A percentile compares a stretch with the other conserved stretches of the same genome.
Conservation (phyloP, 2,888 invertebrate genomes). For the Sarcophaga subvicina region DNA sequence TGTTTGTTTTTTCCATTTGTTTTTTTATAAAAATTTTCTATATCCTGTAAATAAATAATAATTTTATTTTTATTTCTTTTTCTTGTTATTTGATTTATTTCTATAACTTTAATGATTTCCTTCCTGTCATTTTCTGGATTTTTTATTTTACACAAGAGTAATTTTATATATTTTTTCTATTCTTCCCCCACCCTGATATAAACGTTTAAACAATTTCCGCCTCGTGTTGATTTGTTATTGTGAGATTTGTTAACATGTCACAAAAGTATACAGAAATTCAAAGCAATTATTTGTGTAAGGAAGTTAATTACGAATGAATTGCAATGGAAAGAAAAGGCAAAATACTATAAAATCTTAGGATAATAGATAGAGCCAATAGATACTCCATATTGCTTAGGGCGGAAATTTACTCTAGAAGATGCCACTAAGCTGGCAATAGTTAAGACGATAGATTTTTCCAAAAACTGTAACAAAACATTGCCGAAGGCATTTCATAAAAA, state of each 20-base stretch:
- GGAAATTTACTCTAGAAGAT: too few relatives aligned
- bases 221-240: constrained; percentile 4
- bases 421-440: too few relatives aligned
- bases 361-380: background rate
- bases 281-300: background rate
- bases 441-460: too few relatives aligned
- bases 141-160: background rate
- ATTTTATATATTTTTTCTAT: background rate
- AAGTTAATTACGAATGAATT: background rate
- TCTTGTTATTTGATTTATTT: background rate
- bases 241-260: background rate
- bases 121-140: background rate
- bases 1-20: too few relatives aligned
- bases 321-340: too few relatives aligned
- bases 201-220: constrained; percentile 21
- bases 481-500: too few relatives aligned
- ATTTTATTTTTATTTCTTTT: background rate
- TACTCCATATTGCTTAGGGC: too few relatives aligned
- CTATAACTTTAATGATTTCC: background rate
- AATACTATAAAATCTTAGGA: too few relatives aligned
- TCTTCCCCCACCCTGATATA: background rate
- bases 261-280: background rate
- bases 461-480: too few relatives aligned
- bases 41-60: background rate
- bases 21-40: background rate